Evolutionary conservation across 2,113 vertebrate species (phyloP).

Genomic region (Cheilinus undulatus): DNA sequence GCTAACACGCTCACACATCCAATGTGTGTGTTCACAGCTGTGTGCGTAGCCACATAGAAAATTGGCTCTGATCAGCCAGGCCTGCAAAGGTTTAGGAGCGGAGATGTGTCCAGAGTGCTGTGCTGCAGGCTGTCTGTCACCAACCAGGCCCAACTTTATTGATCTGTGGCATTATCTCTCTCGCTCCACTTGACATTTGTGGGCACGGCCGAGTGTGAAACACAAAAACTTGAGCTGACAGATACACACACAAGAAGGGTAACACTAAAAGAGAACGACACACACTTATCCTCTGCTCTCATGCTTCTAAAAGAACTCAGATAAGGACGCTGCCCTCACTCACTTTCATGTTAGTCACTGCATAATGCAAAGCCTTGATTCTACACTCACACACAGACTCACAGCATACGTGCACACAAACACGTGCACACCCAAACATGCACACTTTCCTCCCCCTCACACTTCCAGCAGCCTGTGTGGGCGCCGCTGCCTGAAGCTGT

Average conservation of each 20-base stretch:
- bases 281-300: constrained; percentile 2
- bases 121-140: constrained; percentile 47
- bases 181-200: constrained; percentile 51
- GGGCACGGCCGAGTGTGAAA: constrained; percentile 38
- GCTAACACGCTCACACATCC: constrained; percentile 60
- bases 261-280: constrained; percentile 5
- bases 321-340: neutral
- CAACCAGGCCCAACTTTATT: constrained; percentile 38
- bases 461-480: constrained; percentile 34
- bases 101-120: constrained; percentile 42
- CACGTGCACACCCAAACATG: constrained; percentile 6
- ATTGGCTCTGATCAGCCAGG: constrained; percentile 61
- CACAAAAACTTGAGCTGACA: constrained; percentile 32
- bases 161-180: constrained; percentile 61
- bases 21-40: constrained; percentile 64
- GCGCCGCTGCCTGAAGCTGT: constrained; percentile 44
- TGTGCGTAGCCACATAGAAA: constrained; percentile 66
- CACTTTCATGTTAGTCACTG: neutral
- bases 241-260: constrained; percentile 29
- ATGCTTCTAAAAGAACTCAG: constrained; percentile 8
- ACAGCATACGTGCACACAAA: neutral
- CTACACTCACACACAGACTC: constrained; percentile 2
- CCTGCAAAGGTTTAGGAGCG: constrained; percentile 55
- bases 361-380: neutral
- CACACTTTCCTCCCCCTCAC: constrained; percentile 36